A percentile compares a stretch with the other conserved stretches of the same genome.
These are phyloP conservation scores for Molossus alvarezi DNA, from an alignment of 2,797 vertebrate species.

Conservation along the genomic window DNA sequence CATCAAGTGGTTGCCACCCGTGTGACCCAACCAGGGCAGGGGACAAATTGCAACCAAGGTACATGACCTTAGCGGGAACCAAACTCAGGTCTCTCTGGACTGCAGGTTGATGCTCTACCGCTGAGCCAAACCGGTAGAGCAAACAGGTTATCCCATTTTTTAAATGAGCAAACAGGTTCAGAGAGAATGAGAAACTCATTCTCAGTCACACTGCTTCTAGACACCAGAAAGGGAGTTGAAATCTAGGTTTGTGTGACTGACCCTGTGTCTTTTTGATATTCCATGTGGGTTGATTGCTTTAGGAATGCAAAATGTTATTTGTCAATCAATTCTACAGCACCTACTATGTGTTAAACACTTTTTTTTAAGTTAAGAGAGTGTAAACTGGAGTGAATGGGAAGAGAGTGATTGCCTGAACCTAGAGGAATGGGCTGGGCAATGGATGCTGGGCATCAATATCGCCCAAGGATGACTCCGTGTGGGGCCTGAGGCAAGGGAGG, in stretches of 20 bases:
- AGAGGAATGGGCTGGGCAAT: not conserved
- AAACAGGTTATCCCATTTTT: not conserved
- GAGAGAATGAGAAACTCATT: not conserved
- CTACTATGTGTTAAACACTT: not conserved
- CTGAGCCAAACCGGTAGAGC: too few species aligned
- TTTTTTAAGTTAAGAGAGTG: not conserved
- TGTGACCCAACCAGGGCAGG: too few species aligned
- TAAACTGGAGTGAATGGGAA: not conserved
- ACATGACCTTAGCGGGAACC: too few species aligned
- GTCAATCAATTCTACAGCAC: not conserved
- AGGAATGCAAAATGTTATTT: not conserved
- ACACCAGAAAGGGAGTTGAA: not conserved
- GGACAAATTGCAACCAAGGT: too few species aligned
- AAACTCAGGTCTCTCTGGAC: too few species aligned
- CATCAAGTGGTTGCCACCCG: too few species aligned
- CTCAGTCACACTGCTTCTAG: not conserved
- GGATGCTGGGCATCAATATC: not conserved
- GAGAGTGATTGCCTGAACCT: not conserved
- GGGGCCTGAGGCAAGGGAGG: not conserved
- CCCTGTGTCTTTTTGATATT: not conserved
- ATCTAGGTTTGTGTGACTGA: not conserved
- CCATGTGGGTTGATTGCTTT: not conserved
- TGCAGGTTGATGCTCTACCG: too few species aligned
- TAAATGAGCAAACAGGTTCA: not conserved
- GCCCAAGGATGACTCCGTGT: not conserved